Base-by-base conservation (phyloP, 2,113 vertebrate genomes). In the Poicephalus meyeri region DNA sequence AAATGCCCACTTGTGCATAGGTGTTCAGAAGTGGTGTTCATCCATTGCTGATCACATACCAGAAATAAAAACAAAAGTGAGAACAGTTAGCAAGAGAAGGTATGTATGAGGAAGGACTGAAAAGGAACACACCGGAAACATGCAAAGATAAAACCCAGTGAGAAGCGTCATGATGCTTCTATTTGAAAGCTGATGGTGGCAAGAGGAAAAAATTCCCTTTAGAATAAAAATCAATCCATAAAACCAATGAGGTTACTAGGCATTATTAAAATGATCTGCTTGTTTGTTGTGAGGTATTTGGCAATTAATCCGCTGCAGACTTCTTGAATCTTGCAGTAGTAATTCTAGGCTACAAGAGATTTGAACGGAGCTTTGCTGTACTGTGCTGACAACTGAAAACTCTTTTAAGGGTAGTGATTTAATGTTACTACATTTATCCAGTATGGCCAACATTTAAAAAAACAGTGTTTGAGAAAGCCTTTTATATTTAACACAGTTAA, bases 21-120 rank as follows among this genome's bases (percentile, higher is more conserved):
- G 9, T 89, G 23, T 44, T 58, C 46, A 44, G 50, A 13, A 70
- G 50, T 19, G 15, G 16, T 21, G 18, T 29, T 71, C 10, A 10
- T 28, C 23, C 1, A 2, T 11, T 63, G 33, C 8, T 64, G 7
- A 25, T 39, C 3, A 7, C 7, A 9, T 2, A 25, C 9, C 25
- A 61, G 24, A 61, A 52, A 53, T 3, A 23, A 39, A n/a, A 55
- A 53, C 13, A 37, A 12, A 50, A 41, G 4, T 18, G 9, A 74
- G 39, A 74, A 21, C 2, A 11, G 20, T 37, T 21, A 61, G 24
- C 18, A 18, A 49, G 26, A 61, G 13, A 37, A 61, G 47, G 12
- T 8, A 41, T 0, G 0, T 4, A 12, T 6, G 7, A 84, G 13
- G 33, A 60, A 65, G 19, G 49, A 50, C n/a, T 28, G 53, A 82